Base-by-base conservation (phyloP, 2,113 vertebrate species). In the Myiopsitta monachus region DNA sequence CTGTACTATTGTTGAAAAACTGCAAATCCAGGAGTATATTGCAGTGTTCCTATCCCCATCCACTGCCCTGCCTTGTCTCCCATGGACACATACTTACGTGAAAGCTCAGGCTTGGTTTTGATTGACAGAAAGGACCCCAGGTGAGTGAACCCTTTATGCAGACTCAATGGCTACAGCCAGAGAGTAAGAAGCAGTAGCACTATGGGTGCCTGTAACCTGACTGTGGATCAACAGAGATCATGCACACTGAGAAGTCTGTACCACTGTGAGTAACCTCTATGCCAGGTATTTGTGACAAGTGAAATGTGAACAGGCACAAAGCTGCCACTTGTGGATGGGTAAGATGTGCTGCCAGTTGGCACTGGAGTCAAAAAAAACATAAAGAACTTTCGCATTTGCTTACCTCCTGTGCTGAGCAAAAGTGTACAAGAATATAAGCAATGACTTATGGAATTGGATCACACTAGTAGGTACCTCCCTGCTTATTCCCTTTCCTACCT, bases 51-150 rank as follows among this genome's bases (percentile, higher is more conserved):
- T 28, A 1, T 31, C 46, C 54, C 63, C n/a, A n/a, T 52, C 27
- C 73, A 31, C 30, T 55, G 30, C 18, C 52, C 18, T 55, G 30
- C 52, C 54, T 55, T 11, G 7, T 68, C 41, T 47, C 79, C 39
- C 12, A 2, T 2, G 17, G 54, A 55, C 39, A 26, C 22, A 7
- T 24, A 10, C 5, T 0, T 15, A 9, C 7, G 39, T 41, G 14
- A 28, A 79, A 47, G 26, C 61, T 52, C 27, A 16, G 31, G 36
- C 11, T 84, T 46, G 27, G 39, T 28, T 59, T 46, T 28, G 21
- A 19, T 62, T 31, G 31, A 36, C 0, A 6, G 66, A 9, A 38
- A 13, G 49, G 59, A 33, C 27, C 31, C 8, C 23, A 39, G 39
- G 30, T 3, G 3, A 46, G n/a, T 6, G 17, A 18, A 13, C 9